Evolutionary conservation across 2,797 vertebrate species (phyloP), one percentile per base, ranked within the genome.

Genomic region (Cephalopachus bancanus): DNA sequence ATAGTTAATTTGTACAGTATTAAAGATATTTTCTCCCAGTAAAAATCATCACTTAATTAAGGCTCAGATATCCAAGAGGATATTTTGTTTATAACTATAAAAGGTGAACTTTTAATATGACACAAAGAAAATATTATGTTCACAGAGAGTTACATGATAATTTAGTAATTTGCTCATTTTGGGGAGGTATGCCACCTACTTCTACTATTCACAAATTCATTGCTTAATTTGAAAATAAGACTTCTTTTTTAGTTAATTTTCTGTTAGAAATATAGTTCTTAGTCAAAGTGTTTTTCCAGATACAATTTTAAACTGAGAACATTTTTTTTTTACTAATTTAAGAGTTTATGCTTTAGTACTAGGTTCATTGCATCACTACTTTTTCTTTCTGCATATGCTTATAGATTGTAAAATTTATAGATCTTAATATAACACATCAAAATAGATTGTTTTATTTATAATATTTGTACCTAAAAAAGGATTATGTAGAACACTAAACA

Each of bases 11-110:
- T 85, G 16, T 92, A 89, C 15, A 89, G 65, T 10, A 86, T 24
- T 80, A 57, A 93, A 93, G 37, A 88, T 74, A 93, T 53, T 93
- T 76, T 93, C 86, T 94, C 59, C 65, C 53, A 94, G 84, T 71
- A 72, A 96, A 91, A 49, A 88, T 83, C 12, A 94, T 95, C 67
- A 90, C 91, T 96, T 94, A 87, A 83, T 28, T 74, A 91, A 76
- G 96, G 69, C 55, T 93, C 53, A 97, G 57, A 83, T 93, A 93
- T 44, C 15, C 83, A 92, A 96, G 53, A 71, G 91, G 11, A 24
- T 97, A 93, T 96, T 96, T 96, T 89, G 90, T 86, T 93, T 95
- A 93, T 92, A 37, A 60, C 26, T 89, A 91, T 44, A 92, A 95
- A 94, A 91, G 69, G 74, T 89, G 83, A 71, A 51, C 85, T 91